These are phyloP conservation scores for Meliscaeva auricollis DNA, from an alignment of 2,888 invertebrate species.

Conservation along the genomic window DNA sequence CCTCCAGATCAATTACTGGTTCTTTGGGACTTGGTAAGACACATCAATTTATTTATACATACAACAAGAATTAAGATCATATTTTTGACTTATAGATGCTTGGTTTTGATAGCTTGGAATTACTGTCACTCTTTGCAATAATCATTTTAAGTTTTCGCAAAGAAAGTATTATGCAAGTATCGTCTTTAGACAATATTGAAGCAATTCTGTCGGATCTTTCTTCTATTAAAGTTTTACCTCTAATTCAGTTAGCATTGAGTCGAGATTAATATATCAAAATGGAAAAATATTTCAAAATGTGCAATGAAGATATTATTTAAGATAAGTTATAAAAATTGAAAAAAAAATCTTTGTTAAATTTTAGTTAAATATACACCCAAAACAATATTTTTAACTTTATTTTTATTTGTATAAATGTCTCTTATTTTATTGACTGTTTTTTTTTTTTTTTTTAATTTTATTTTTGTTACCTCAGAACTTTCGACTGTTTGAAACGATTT, in stretches of 20 bases:
- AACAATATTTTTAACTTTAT: too few relatives aligned
- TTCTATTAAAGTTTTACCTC: slow-evolving; percentile 93
- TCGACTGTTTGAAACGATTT: too few relatives aligned
- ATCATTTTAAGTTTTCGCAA: slow-evolving; percentile 94
- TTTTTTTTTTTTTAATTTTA: too few relatives aligned
- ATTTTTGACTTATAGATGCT: slow-evolving; percentile 85
- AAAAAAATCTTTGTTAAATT: not conserved
- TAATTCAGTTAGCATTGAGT: slow-evolving; percentile 92
- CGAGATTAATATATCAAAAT: slow-evolving; percentile 85
- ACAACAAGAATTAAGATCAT: not conserved
- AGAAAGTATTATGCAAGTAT: slow-evolving; percentile 91
- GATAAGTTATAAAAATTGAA: not conserved
- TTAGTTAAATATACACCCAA: slow-evolving; percentile 17
- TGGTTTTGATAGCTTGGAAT: slow-evolving; percentile 96
- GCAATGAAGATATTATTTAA: not conserved
- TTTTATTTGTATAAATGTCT: too few relatives aligned
- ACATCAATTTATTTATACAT: too few relatives aligned
- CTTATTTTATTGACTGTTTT: too few relatives aligned
- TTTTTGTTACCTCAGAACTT: too few relatives aligned
- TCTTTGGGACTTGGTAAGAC: slow-evolving; percentile 92
- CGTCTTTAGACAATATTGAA: slow-evolving; percentile 92
- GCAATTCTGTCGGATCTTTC: slow-evolving; percentile 94
- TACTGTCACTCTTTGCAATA: slow-evolving; percentile 93
- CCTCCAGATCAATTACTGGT: slow-evolving; percentile 96
- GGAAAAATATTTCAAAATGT: not conserved